phyloP scores from a whole-genome alignment of 2,113 vertebrate genomes.

The Rhinopomastus cyanomelas region DNA sequence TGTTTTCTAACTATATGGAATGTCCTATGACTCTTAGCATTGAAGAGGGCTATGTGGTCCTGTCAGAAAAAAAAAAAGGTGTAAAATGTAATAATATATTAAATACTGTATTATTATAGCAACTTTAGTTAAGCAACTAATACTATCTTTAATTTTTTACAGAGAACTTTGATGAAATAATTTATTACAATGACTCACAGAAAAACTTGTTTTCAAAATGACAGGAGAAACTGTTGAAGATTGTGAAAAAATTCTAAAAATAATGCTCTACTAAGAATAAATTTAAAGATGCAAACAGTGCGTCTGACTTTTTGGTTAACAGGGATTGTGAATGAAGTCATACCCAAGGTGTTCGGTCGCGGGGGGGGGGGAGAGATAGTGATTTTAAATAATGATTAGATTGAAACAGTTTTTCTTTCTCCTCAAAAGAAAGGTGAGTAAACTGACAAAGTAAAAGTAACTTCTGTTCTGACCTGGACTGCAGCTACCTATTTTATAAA shows the following conservation, averaged over 20 bases:
- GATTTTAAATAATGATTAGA: not conserved
- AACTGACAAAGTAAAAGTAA: not conserved
- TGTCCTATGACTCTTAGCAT: conserved; percentile 28
- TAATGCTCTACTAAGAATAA: conserved; percentile 52
- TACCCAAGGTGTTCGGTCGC: not conserved
- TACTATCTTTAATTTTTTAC: conserved; percentile 66
- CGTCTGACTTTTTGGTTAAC: conserved; percentile 41
- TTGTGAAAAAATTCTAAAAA: conserved; percentile 57
- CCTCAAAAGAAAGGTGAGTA: not conserved
- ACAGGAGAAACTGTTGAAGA: conserved; percentile 46
- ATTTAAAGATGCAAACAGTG: conserved; percentile 54
- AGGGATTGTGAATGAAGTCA: conserved; percentile 9
- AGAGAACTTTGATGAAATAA: conserved; percentile 56
- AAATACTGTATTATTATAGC: conserved; percentile 60
- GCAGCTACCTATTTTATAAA: not conserved
- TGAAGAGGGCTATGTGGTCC: conserved; percentile 38
- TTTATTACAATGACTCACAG: conserved; percentile 64
- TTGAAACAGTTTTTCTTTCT: not conserved
- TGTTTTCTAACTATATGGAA: conserved; percentile 41
- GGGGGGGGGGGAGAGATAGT: not conserved
- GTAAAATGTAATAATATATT: conserved; percentile 57
- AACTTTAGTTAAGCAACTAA: conserved; percentile 56
- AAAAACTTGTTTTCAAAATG: conserved; percentile 63
- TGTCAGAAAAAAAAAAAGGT: not conserved
- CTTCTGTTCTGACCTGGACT: not conserved